These are phyloP conservation scores for Etheostoma perlongum DNA, from an alignment of 2,797 vertebrate genomes.

Conservation along the genomic window DNA sequence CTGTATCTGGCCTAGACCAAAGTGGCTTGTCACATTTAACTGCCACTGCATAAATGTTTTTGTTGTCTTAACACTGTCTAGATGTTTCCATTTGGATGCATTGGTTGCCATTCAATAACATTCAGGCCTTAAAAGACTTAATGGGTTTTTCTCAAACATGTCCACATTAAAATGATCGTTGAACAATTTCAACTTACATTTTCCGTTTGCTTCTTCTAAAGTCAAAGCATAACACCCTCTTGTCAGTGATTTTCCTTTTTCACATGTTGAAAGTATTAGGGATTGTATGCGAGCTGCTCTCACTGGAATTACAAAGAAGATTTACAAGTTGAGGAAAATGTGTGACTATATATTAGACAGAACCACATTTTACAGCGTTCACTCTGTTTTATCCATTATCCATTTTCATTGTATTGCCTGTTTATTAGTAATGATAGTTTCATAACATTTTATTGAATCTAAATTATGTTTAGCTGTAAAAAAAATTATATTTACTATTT, in stretches of 20 bases:
- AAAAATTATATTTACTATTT: background rate
- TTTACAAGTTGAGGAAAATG: background rate
- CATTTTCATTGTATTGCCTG: background rate
- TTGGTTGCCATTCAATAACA: conserved; percentile 34
- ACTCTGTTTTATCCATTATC: too few relatives aligned
- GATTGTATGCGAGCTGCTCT: background rate
- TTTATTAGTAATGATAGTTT: background rate
- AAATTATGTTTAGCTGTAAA: background rate
- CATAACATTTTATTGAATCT: background rate
- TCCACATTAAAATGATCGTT: conserved; percentile 61
- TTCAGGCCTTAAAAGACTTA: conserved; percentile 59
- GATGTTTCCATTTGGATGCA: conserved; percentile 31
- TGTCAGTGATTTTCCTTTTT: background rate
- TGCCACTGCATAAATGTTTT: conserved; percentile 26
- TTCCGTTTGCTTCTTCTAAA: conserved; percentile 18
- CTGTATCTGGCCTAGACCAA: conserved; percentile 25
- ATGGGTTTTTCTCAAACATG: conserved; percentile 39
- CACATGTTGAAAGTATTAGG: background rate
- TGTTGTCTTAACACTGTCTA: conserved; percentile 41
- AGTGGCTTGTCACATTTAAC: conserved; percentile 18
- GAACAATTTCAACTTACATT: conserved; percentile 3
- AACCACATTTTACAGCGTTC: conserved; percentile 12
- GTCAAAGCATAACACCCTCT: background rate
- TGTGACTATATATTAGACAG: background rate
- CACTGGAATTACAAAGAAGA: background rate